Conservation (phyloP, 2,113 vertebrate species). For the Bos javanicus region DNA sequence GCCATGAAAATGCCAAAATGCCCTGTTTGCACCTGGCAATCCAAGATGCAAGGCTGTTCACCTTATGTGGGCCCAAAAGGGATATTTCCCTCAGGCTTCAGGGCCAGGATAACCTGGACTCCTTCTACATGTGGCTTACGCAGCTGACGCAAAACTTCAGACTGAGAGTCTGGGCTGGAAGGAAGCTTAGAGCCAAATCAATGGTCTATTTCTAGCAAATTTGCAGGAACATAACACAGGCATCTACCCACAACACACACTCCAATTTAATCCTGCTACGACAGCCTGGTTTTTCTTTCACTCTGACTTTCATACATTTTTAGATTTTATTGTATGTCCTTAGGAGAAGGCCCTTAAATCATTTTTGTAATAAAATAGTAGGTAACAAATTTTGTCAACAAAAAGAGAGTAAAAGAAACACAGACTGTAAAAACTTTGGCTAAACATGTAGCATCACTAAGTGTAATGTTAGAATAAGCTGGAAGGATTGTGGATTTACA, state of each 20-base stretch:
- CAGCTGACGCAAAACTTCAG: background rate
- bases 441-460: background rate
- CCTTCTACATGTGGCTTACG: background rate
- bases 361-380: background rate
- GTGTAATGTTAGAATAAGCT: background rate
- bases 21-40: background rate
- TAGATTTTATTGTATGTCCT: background rate
- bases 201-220: background rate
- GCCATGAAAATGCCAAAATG: background rate
- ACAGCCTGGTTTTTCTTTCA: background rate
- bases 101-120: background rate
- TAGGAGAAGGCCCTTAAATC: background rate
- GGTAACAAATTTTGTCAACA: background rate
- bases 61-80: background rate
- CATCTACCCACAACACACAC: background rate
- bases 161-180: background rate
- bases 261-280: background rate
- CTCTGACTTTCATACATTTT: background rate
- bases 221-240: rapidly evolving
- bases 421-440: background rate
- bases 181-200: background rate
- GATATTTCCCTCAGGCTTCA: background rate
- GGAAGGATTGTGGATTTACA: background rate
- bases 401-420: background rate
- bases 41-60: background rate